Conservation (phyloP, 1,140 invertebrate species). For the Heliconius congener region DNA sequence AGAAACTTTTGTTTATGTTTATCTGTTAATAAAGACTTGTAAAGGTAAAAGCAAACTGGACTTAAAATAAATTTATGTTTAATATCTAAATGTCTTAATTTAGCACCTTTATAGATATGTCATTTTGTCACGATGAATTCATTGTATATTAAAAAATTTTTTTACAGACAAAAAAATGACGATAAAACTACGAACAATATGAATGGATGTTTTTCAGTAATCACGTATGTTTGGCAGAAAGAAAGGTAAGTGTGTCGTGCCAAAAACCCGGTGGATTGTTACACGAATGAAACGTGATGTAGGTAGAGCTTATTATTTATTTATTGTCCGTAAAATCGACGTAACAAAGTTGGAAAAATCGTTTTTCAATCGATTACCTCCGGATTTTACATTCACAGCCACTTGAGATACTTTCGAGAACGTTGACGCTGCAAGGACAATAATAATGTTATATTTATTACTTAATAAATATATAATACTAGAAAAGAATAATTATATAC, state of each 20-base stretch:
- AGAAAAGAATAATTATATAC: conserved; percentile 37
- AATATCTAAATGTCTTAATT: conserved; percentile 61
- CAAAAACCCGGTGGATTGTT: conserved; percentile 19
- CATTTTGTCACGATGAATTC: neutral
- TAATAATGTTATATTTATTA: conserved; percentile 23
- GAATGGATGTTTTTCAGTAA: conserved; percentile 72
- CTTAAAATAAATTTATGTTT: conserved; percentile 69
- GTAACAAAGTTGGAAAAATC: conserved; percentile 86
- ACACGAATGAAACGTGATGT: conserved; percentile 33
- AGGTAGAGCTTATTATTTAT: conserved; percentile 45
- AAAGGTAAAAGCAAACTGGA: conserved; percentile 56
- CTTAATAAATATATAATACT: neutral
- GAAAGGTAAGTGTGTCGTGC: conserved; percentile 44
- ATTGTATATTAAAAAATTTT: conserved; percentile 22
- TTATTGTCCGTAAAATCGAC: conserved; percentile 79
- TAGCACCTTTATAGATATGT: conserved; percentile 39
- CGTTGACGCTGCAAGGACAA: conserved; percentile 82
- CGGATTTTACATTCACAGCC: conserved; percentile 85
- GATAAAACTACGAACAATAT: conserved; percentile 33
- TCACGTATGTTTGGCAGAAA: conserved; percentile 35
- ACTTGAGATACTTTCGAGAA: conserved; percentile 86
- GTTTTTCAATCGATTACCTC: conserved; percentile 83
- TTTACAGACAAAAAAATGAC: conserved; percentile 35
- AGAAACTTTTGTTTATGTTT: conserved; percentile 19
- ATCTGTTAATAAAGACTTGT: conserved; percentile 36